These are phyloP conservation scores for Drepana arcuata DNA, from an alignment of 1,140 invertebrate genomes.

Conservation along the genomic window DNA sequence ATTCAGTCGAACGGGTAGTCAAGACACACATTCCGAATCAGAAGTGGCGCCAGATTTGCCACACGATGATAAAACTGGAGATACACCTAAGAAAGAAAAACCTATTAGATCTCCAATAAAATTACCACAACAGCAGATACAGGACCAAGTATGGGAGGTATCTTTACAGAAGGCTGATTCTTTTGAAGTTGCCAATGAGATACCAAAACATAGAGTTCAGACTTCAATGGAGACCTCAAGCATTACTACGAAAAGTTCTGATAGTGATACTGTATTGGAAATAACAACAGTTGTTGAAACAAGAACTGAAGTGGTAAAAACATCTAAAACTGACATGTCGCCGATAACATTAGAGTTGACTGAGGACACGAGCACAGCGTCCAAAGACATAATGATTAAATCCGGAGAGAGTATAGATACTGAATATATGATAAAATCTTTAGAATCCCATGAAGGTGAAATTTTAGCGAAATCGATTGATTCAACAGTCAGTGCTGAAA, in stretches of 20 bases:
- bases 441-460: conserved; percentile 68
- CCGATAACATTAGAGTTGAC: conserved; percentile 48
- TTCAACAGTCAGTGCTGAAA: conserved; percentile 67
- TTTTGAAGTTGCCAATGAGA: conserved; percentile 41
- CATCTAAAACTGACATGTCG: conserved; percentile 42
- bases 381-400: conserved; percentile 72
- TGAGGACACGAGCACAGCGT: conserved; percentile 52
- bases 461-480: conserved; percentile 68
- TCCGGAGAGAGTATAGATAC: conserved; percentile 72
- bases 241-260: conserved; percentile 33
- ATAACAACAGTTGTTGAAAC: conserved; percentile 59
- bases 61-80: conserved; percentile 47
- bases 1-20: conserved; percentile 70
- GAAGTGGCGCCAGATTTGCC: conserved; percentile 69
- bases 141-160: conserved; percentile 77
- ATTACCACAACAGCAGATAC: conserved; percentile 72
- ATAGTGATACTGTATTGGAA: conserved; percentile 33
- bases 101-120: conserved; percentile 62
- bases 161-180: conserved; percentile 71
- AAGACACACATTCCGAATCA: conserved; percentile 73
- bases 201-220: conserved; percentile 26
- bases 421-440: conserved; percentile 68
- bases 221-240: conserved; percentile 18
- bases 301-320: conserved; percentile 51
- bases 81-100: conserved; percentile 60